phyloP scores from a whole-genome alignment of 2,113 vertebrate species.

The Etheostoma cragini region DNA sequence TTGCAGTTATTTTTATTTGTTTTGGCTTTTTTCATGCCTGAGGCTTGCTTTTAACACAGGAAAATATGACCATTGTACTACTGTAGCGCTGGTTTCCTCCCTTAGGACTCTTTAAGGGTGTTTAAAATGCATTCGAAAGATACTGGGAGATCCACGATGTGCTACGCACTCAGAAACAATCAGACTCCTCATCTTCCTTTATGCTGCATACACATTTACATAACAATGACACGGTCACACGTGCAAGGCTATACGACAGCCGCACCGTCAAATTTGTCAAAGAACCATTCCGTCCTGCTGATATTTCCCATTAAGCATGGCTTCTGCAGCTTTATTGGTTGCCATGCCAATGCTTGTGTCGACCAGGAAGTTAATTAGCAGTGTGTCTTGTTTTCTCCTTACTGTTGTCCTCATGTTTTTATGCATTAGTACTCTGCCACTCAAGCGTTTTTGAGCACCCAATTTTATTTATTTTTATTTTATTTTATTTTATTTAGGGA shows the following conservation, averaged over 20 bases:
- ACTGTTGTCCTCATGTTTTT: constrained; percentile 41
- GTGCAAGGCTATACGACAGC: not conserved
- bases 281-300: constrained; percentile 35
- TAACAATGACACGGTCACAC: constrained; percentile 14
- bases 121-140: constrained; percentile 54
- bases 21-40: constrained; percentile 34
- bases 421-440: constrained; percentile 37
- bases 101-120: constrained; percentile 51
- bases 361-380: constrained; percentile 65
- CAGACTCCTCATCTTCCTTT: constrained; percentile 35
- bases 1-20: constrained; percentile 51
- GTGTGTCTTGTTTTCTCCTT: constrained; percentile 46
- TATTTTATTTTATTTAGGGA: not conserved
- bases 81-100: not conserved
- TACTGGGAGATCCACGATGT: constrained; percentile 9
- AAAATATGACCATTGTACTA: constrained; percentile 44
- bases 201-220: constrained; percentile 32
- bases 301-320: constrained; percentile 49
- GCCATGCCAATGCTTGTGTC: constrained; percentile 52
- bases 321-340: constrained; percentile 61
- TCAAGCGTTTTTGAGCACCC: constrained; percentile 33
- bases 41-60: constrained; percentile 47
- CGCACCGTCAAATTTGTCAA: constrained; percentile 49
- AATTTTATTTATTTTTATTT: not conserved
- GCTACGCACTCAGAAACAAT: constrained; percentile 33